These are phyloP conservation scores for Drosophila truncata DNA, from an alignment of 1,140 invertebrate genomes.

Conservation along the genomic window DNA sequence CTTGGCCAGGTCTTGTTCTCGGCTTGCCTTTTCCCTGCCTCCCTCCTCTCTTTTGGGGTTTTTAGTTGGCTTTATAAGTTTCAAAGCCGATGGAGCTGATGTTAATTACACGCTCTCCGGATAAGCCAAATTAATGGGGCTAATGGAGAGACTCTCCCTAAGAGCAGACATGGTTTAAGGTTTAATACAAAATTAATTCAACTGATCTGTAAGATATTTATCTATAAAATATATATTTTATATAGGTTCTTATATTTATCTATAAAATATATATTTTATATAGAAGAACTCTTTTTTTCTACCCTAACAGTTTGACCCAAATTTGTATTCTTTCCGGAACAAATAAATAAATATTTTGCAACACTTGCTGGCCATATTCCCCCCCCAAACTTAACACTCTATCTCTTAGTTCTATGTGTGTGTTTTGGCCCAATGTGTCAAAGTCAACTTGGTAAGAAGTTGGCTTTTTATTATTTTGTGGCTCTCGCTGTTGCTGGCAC, in stretches of 20 bases:
- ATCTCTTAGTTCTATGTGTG: not conserved
- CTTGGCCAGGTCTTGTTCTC: constrained; percentile 35
- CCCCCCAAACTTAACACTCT: not conserved
- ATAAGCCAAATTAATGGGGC: constrained; percentile 49
- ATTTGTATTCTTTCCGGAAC: constrained; percentile 7
- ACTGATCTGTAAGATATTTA: not conserved
- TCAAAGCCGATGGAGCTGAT: constrained; percentile 17
- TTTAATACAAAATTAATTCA: not conserved
- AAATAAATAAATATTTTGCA: constrained; percentile 60
- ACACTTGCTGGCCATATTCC: constrained; percentile 13
- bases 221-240: not conserved
- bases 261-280: not conserved
- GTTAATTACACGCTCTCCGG: constrained; percentile 38
- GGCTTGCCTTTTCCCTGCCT: not conserved
- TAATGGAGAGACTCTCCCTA: not conserved
- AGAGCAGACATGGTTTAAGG: not conserved
- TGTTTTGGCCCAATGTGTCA: constrained; percentile 79
- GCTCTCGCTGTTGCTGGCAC: constrained; percentile 59
- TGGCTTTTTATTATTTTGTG: constrained; percentile 80
- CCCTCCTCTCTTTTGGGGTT: not conserved
- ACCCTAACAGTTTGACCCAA: constrained; percentile 15
- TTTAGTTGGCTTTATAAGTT: constrained; percentile 31
- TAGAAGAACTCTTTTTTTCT: not conserved
- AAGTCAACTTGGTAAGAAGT: constrained; percentile 80
- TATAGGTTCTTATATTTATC: too few species aligned